Base-by-base conservation (phyloP, 2,113 vertebrate genomes). In the Sakesphorus luctuosus region DNA sequence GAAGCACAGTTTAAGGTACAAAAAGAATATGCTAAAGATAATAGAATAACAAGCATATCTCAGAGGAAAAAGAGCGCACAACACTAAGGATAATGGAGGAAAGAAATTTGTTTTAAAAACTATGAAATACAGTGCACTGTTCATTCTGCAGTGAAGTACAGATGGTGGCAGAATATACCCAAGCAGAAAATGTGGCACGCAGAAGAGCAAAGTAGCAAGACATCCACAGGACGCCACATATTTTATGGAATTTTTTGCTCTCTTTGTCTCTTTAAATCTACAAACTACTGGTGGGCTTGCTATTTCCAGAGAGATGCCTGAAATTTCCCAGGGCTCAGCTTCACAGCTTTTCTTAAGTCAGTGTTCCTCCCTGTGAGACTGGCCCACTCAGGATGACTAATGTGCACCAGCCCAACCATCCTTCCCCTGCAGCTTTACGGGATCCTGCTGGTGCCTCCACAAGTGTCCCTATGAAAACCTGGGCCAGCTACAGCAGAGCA, bases 381-480 rank as follows among this genome's bases (percentile, higher is more conserved):
- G 55, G 82, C 84, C 89, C 58, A 55, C 89, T 95, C 21, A 0
- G 13, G 58, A 90, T 95, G 87, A 96, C 80, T 80, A 76, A 89
- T 18, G 12, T 58, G 73, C 47, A 80, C 4, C 89, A 90, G 82
- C 62, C 80, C 50, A 14, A 21, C 49, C 13, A 4, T 18, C 77
- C 65, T 61, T 71, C 55, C 56, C 52, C 56, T 49, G 43, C 83
- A 85, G 56, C 68, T 76, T 78, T 31, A 67, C 2, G 3, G 72
- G 73, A 76, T 77, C 66, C 94, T 74, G 89, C 76, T 49, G 77
- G 40, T 86, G 56, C 90, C 86, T 87, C 61, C 40, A 4, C 2
- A 2, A 21, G 14, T 11, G 65, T 55, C 49, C 58, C 75, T 14
- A 2, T 5, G 23, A 79, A 77, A 90, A 58, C 56, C 24, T 11